These are phyloP conservation scores for Manis javanica DNA, from an alignment of 2,797 vertebrate genomes.

Conservation along the genomic window DNA sequence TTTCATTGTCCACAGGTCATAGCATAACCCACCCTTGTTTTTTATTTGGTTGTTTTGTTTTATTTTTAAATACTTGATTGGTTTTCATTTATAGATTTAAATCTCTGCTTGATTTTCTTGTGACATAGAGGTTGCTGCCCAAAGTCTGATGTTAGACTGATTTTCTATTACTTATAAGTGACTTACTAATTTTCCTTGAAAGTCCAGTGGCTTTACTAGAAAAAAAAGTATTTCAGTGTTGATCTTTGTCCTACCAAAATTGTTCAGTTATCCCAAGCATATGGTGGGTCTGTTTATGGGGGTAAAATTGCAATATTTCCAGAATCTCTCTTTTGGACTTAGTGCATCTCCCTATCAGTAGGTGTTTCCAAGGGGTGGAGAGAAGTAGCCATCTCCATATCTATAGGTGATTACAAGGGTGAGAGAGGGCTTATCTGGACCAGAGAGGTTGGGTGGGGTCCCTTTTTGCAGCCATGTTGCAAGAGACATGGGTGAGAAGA, in stretches of 20 bases:
- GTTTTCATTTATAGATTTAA: not conserved
- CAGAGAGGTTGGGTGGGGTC: too few species aligned
- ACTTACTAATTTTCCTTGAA: not conserved
- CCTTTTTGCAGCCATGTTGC: too few species aligned
- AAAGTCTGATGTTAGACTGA: not conserved
- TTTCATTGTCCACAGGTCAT: not conserved
- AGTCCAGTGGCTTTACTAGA: not conserved
- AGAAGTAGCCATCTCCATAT: too few species aligned
- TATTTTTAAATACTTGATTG: not conserved
- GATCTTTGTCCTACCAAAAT: not conserved
- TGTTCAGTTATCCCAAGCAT: not conserved
- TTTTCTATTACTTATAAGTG: not conserved
- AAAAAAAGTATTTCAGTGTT: not conserved
- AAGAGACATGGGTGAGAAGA: too few species aligned
- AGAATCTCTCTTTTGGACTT: too few species aligned
- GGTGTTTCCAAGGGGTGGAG: too few species aligned
- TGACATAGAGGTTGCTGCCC: not conserved
- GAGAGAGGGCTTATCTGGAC: too few species aligned
- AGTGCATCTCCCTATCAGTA: too few species aligned
- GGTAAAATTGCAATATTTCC: too few species aligned
- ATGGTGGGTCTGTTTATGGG: not conserved
- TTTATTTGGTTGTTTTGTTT: not conserved
- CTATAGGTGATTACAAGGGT: too few species aligned
- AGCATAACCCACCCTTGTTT: not conserved
- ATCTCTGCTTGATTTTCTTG: not conserved